A percentile compares a stretch with the other conserved stretches of the same genome.
phyloP scores from a whole-genome alignment of 2,888 invertebrate genomes.

The Diogma glabrata region DNA sequence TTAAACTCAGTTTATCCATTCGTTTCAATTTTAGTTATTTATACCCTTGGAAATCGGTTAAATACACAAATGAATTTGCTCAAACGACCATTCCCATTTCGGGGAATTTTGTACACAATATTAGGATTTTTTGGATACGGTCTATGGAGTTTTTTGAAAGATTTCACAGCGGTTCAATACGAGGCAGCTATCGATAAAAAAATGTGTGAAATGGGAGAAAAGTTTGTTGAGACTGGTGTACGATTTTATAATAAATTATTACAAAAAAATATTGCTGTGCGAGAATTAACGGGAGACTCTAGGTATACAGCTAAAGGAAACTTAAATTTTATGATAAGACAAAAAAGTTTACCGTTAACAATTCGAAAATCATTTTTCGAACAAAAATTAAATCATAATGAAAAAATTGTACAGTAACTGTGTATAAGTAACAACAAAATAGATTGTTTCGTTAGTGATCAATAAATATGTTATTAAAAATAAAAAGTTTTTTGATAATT shows the following conservation, averaged over 20 bases:
- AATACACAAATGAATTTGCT: constrained; percentile 46
- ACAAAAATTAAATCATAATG: constrained; percentile 30
- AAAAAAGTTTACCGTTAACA: constrained; percentile 51
- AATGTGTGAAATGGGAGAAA: constrained; percentile 44
- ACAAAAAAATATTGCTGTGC: constrained; percentile 59
- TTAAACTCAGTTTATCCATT: constrained; percentile 44
- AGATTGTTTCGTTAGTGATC: no score
- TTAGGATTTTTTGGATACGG: constrained; percentile 45
- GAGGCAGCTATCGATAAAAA: constrained; percentile 52
- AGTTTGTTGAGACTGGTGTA: constrained; percentile 59
- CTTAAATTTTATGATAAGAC: constrained; percentile 51
- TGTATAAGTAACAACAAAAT: no score
- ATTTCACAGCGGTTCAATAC: constrained; percentile 47
- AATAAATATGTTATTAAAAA: no score
- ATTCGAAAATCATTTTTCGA: constrained; percentile 56
- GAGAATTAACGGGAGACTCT: constrained; percentile 50
- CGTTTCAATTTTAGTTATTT: constrained; percentile 39
- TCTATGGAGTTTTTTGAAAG: constrained; percentile 51
- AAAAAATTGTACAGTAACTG: no score
- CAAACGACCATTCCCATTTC: constrained; percentile 37
- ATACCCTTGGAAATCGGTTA: constrained; percentile 39
- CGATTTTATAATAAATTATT: constrained; percentile 64
- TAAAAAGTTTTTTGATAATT: no score
- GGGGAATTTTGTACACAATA: constrained; percentile 43
- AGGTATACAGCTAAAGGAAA: constrained; percentile 57